Base-by-base conservation (phyloP, 1,140 invertebrate genomes). In the Drosophila sulfurigaster region DNA sequence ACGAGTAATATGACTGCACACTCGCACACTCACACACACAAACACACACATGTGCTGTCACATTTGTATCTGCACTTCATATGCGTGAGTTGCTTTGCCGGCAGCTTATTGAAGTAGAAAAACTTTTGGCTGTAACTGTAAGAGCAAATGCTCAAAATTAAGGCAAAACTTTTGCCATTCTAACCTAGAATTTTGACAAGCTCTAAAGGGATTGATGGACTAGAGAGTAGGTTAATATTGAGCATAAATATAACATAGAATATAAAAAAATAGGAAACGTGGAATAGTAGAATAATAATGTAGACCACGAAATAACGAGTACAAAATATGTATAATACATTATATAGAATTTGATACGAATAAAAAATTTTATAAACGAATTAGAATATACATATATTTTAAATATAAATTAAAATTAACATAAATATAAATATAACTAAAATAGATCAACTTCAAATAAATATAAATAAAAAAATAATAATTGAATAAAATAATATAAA, bases 91-190 rank as follows among this genome's bases (percentile, higher is more conserved):
- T 32, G 48, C 62, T 63, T 48, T 72, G 67, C 77, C 62, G 38
- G 45, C 67, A 71, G 66, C 73, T 69, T 72, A 89, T 79, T 80
- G 80, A 83, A 75, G 85, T 80, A 79, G 83, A 78, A 87, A 89
- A 87, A 87, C 83, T 89, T 88, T 87, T 79, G 46, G 69, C 49
- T 73, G 65, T 52, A 78, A 79, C 57, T 75, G 78, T 67, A 75
- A 73, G 60, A 85, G 68, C 62, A 83, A 83, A 81, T 85, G 73
- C 80, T 82, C 65, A 78, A 88, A 88, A 88, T 78, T 88, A 80
- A 87, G 73, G 69, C 80, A 68, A 78, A 89, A 88, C 80, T 88
- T 82, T 71, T 70, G 46, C 65, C 48, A 68, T 59, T 52, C 67
- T 67, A 63, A 41, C 51, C 49, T 62, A 70, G 58, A 54, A 57